Base-by-base conservation (phyloP, 1,140 invertebrate species). In the Cyclargus thomasi region DNA sequence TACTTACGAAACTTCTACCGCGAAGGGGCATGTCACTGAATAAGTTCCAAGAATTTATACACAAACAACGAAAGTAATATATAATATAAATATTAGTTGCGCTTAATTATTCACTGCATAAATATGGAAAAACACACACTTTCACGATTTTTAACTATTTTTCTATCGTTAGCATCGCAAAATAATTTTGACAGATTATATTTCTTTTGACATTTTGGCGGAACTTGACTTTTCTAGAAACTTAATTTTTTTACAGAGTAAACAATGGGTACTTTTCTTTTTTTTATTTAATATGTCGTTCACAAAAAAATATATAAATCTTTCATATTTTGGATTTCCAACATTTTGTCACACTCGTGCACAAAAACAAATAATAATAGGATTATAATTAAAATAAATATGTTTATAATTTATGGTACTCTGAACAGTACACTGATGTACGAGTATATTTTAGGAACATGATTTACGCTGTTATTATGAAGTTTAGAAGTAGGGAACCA, bases 1-100 rank as follows among this genome's bases (percentile, higher is more conserved):
- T 29, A 29, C 85, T 88, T 80, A 88, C 87, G 72, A 88, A 86
- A 85, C 75, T 83, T 77, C 72, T 79, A 80, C 85, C 82, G 80
- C 83, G 80, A 67, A 90, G 75, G 74, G 87, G 85, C 87, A 90
- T 90, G 79, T 90, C 83, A 82, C 74, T 76, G 66, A 80, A 71
- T 62, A 75, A 69, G 67, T 64, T 71, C 68, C 47, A 65, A 70
- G 74, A 74, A 57, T 70, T 70, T 67, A 59, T 65, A 66, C 64
- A 74, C 67, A n/a, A 70, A 67, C 6, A 18, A 63, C 64, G 47
- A 59, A 57, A 23, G 47, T 66, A 47, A 47, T 47, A 35, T 35
- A n/a, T 8, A 35, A 64, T 67, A 65, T 53, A 53, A 3, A 69
- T n/a, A 29, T 29, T 29, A 29, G 8, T 7, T 4, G 5, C 29